phyloP scores from a whole-genome alignment of 1,140 invertebrate species.

The Euwallacea similis region DNA sequence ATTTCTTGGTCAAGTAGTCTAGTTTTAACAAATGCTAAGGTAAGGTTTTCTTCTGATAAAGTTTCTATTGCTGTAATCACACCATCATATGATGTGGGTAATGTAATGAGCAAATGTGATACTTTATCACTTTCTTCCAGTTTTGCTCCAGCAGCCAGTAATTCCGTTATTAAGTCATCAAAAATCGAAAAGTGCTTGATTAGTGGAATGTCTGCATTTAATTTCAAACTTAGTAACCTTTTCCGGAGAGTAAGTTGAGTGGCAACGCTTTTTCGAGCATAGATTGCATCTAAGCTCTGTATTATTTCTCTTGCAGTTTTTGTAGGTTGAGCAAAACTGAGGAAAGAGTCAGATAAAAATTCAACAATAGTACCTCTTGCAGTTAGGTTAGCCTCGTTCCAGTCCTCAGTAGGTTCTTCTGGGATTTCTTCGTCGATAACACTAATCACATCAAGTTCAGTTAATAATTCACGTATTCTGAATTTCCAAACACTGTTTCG shows the following conservation, averaged over 20 bases:
- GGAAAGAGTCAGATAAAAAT: no score
- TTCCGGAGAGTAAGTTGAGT: conserved; percentile 22
- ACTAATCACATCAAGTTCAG: no score
- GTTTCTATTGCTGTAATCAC: conserved; percentile 55
- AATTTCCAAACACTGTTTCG: no score
- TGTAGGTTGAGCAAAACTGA: neutral
- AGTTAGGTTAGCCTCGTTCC: no score
- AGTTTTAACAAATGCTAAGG: conserved; percentile 40
- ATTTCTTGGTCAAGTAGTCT: conserved; percentile 26
- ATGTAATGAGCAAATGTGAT: conserved; percentile 50
- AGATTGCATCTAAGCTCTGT: neutral
- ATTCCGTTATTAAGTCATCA: no score
- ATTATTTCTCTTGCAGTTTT: conserved; percentile 23
- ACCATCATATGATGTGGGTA: conserved; percentile 50
- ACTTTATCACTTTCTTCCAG: conserved; percentile 15
- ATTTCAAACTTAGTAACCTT: conserved; percentile 50
- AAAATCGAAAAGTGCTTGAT: no score
- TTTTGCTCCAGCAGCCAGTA: no score
- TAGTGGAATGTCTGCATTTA: conserved; percentile 28
- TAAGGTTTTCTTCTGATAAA: conserved; percentile 45
- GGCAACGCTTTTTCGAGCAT: neutral
- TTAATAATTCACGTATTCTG: no score
- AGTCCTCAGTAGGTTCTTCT: no score
- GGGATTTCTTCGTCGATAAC: no score
- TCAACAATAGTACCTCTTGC: no score